These are phyloP conservation scores for Gouania willdenowi DNA, from an alignment of 2,797 vertebrate genomes.

Conservation along the genomic window DNA sequence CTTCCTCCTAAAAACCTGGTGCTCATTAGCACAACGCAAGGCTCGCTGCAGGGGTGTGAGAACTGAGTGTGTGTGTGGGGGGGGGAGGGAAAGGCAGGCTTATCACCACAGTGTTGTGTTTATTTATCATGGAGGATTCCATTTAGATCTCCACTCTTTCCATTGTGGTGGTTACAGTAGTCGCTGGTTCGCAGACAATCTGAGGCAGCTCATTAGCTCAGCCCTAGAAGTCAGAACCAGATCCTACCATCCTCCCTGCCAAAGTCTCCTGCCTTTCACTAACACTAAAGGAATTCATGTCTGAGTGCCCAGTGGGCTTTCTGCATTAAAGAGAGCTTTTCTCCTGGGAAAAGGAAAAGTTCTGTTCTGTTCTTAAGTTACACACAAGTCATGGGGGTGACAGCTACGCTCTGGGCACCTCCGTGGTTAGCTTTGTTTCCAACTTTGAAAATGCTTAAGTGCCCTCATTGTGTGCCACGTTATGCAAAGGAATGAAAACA, in stretches of 20 bases:
- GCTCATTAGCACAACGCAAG: slow-evolving; percentile 32
- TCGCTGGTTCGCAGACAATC: slow-evolving; percentile 4
- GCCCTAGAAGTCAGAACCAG: slow-evolving; percentile 27
- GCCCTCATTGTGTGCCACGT: no score
- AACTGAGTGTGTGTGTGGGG: not conserved
- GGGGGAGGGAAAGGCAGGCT: slow-evolving; percentile 9
- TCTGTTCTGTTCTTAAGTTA: no score
- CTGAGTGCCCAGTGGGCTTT: slow-evolving; percentile 30
- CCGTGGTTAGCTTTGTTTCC: no score
- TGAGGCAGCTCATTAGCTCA: slow-evolving; percentile 34
- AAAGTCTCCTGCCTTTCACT: slow-evolving; percentile 46
- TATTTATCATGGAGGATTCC: no score
- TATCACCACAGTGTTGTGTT: not conserved
- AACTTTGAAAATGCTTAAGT: no score
- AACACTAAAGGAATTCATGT: slow-evolving; percentile 26
- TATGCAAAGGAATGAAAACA: no score
- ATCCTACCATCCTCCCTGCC: slow-evolving; percentile 15
- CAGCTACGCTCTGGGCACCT: no score
- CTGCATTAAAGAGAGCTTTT: slow-evolving; percentile 22
- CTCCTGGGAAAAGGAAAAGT: not conserved
- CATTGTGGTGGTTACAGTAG: slow-evolving; percentile 41
- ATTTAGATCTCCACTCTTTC: slow-evolving; percentile 27
- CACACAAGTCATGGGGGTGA: no score
- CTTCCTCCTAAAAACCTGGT: slow-evolving; percentile 48
- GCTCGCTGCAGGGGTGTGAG: slow-evolving; percentile 17